Evolutionary conservation across 2,797 vertebrate genomes (phyloP).

Genomic region (Acanthornis magna): DNA sequence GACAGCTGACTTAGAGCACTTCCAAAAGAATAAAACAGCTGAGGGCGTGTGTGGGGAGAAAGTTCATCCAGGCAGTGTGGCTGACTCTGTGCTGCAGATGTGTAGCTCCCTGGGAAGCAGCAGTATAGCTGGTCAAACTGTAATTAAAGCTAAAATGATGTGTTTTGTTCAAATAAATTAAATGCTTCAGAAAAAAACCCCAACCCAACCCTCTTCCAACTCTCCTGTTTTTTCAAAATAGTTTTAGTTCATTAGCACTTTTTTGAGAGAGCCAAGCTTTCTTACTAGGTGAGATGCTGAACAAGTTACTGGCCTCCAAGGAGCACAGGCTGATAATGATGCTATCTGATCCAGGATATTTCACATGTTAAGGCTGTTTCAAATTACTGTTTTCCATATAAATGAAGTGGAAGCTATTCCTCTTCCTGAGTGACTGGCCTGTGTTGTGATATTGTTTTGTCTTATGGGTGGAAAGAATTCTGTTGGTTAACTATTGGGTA

Average conservation of each 20-base stretch:
- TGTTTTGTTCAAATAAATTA: neutral
- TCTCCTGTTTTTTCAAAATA: neutral
- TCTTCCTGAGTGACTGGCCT: neutral
- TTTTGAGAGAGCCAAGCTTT: neutral
- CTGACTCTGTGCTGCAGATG: neutral
- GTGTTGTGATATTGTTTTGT: neutral
- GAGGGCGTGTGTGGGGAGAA: neutral
- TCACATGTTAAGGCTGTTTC: neutral
- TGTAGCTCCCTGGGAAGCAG: conserved; percentile 4
- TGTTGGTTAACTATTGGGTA: neutral
- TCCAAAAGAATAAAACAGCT: neutral
- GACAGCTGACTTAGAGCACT: neutral
- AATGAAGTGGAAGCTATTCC: neutral
- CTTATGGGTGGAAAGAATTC: neutral
- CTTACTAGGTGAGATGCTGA: neutral
- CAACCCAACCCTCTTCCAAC: neutral
- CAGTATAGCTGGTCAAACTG: neutral
- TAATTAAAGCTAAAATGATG: conserved; percentile 17
- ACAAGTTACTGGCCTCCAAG: neutral
- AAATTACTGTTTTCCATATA: neutral
- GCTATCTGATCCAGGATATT: neutral
- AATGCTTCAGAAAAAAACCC: neutral
- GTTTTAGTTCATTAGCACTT: conserved; percentile 8
- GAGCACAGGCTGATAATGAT: neutral
- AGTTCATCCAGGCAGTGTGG: neutral